Evolutionary conservation across 2,888 invertebrate genomes (phyloP), one percentile per base, ranked within the genome.

Genomic region (Microchrysa polita): DNA sequence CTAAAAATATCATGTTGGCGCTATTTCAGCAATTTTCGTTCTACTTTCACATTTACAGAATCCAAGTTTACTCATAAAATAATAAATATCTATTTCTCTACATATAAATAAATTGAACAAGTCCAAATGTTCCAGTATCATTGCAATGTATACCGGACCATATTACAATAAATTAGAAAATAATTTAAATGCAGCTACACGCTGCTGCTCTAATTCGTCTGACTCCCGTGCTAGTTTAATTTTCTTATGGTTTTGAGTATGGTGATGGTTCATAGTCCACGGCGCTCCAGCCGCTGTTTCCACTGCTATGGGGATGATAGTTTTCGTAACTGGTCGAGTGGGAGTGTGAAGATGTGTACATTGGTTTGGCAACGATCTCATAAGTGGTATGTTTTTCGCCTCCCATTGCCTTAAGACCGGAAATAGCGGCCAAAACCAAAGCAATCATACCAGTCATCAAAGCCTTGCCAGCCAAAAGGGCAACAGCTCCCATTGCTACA

Each of bases 361-460:
- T 87, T 0, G 94, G 94, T 78, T 94, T 94, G 55, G 93, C 90
- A 7, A 94, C 91, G 75, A 94, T 93, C 84, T 94, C 94, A 81
- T 94, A 94, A 0, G 93, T 93, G 9, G 93, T 93, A 10, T 91
- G 88, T 80, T 91, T 91, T 0, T 92, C 91, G 2, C 89, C 88
- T 1, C 91, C 87, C 18, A 93, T 83, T 0, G 91, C 88, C 80
- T 93, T 93, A 73, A 94, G 85, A 0, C 93, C 93, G 73, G 93
- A 88, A 76, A 93, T 90, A 0, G 91, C 91, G 0, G 94, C 92
- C 0, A 94, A 84, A 77, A 93, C 89, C 0, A 94, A 86, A 0
- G 94, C 93, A 88, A 94, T 91, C 73, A 94, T 82, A 1, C 92
- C 93, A 0, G 93, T 92, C 91, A 94, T 92, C 18, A 94, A 82